Evolutionary conservation across 2,888 invertebrate genomes (phyloP), one percentile per base, ranked within the genome.

Genomic region (Pollenia griseotomentosa): DNA sequence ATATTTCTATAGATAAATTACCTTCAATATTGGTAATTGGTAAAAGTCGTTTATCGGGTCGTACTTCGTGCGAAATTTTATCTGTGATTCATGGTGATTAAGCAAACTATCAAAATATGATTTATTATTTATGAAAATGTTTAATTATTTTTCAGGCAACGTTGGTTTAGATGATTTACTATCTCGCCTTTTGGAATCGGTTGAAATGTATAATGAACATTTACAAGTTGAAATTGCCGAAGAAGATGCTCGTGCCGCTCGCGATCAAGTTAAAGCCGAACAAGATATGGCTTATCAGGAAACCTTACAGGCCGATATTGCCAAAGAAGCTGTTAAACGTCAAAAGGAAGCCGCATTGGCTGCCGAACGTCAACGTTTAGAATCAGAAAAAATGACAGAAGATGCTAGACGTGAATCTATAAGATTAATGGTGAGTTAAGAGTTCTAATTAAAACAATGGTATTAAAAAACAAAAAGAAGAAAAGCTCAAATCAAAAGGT

Each of bases 281-380:
- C 99, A 99, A 94, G 98, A 99, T 94, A 96, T 96, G 93, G 99
- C 99, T 0, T 99, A 98, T 94, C 96, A 97, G 93, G 96, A 95
- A 92, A 98, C 98, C 90, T 95, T 99, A 78, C 97, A 97, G 91
- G 93, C 92, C 11, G 94, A 92, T 90, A 96, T 97, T 94, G 97
- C 97, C 81, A 98, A 98, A 94, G 98, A 98, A 93, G 97, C 97
- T 94, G 95, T 97, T 2, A 97, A 96, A 92, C 95, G 96, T 89
- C 95, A 96, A 92, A 96, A 96, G 92, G 97, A 97, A 92, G 92
- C 92, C 16, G 92, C 91, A 1, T 93, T 96, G 90, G 96, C 96
- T 91, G 95, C 95, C 89, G 96, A 96, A 92, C 94, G 96, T 90
- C 95, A 96, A 92, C 95, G 96, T 90, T 95, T 96, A 73, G 97